Evolutionary conservation across 2,888 invertebrate species (phyloP), one percentile per base, ranked within the genome.

Genomic region (Netelia inedita): DNA sequence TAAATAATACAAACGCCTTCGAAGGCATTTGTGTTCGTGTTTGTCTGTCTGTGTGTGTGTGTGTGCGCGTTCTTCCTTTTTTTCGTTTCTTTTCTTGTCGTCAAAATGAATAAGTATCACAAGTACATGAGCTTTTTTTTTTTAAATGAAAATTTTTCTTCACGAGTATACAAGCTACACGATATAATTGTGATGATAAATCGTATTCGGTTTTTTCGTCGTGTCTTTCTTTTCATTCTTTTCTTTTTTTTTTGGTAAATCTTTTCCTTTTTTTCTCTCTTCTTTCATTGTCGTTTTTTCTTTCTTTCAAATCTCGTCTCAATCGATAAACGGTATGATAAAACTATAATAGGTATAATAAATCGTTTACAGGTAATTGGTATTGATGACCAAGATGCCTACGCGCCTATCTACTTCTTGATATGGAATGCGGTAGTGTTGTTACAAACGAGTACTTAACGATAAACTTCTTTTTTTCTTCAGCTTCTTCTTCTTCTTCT

Each of bases 401-500:
- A 82, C 16, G 53, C 80, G 82, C 73, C 80, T 85, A 81, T 82
- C 63, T 85, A 85, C 79, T 65, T 82, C 75, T 85, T 85, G 85
- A 85, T 85, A 85, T 85, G 86, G 61, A 83, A 85, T 73, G 85
- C 83, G 57, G 82, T 82, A 83, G 83, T 80, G 63, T 61, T 69
- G n/a, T 75, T 61, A 68, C 11, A 78, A 84, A 80, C 68, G 73
- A 81, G 10, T 81, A 73, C 46, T 78, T 71, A 81, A 28, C 23
- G 53, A 71, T 50, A 80, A 76, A 76, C 72, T 68, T 35, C 35
- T 35, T 35, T 35, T 28, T 28, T 35, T 35, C 23, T 23, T 23
- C 23, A 1, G 1, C 2, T 23, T 23, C 23, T 23, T 23, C 23
- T 35, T 35, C 35, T 6, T 35, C 35, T 35, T 35, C 35, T n/a